Conservation (phyloP, 2,113 vertebrate genomes). For the Orthochromis malagaraziensis region DNA sequence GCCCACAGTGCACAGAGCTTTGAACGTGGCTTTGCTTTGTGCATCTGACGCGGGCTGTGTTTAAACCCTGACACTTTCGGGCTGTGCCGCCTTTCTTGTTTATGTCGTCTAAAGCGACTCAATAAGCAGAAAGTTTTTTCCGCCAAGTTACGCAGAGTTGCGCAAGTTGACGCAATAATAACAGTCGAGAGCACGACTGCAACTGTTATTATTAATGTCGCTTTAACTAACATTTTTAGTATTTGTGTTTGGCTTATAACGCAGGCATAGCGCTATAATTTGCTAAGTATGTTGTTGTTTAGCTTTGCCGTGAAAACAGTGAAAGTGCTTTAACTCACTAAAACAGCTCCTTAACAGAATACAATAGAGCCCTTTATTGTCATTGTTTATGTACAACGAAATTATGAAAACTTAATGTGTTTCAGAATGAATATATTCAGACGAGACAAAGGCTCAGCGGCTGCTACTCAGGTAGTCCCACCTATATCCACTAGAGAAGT, state of each 20-base stretch:
- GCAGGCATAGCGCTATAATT: accelerated
- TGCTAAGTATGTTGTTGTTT: neutral
- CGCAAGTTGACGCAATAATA: neutral
- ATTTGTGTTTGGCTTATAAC: neutral
- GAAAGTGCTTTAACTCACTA: neutral
- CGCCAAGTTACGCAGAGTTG: neutral
- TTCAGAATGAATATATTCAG: slow-evolving; percentile 44
- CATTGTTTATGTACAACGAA: neutral
- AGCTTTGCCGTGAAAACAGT: neutral
- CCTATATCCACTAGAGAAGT: slow-evolving; percentile 28
- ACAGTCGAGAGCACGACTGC: neutral
- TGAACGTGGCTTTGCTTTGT: neutral
- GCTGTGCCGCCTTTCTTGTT: accelerated
- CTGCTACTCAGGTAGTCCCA: slow-evolving; percentile 1
- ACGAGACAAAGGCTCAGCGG: slow-evolving; percentile 3
- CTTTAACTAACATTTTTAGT: neutral
- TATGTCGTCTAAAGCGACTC: neutral
- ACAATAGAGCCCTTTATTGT: neutral
- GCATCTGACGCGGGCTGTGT: neutral
- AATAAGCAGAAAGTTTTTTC: accelerated
- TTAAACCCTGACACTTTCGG: neutral
- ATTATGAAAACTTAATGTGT: neutral
- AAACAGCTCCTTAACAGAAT: neutral
- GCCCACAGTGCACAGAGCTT: accelerated
- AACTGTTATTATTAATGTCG: neutral